phyloP scores from a whole-genome alignment of 2,113 vertebrate species.

The Silurus glanis region DNA sequence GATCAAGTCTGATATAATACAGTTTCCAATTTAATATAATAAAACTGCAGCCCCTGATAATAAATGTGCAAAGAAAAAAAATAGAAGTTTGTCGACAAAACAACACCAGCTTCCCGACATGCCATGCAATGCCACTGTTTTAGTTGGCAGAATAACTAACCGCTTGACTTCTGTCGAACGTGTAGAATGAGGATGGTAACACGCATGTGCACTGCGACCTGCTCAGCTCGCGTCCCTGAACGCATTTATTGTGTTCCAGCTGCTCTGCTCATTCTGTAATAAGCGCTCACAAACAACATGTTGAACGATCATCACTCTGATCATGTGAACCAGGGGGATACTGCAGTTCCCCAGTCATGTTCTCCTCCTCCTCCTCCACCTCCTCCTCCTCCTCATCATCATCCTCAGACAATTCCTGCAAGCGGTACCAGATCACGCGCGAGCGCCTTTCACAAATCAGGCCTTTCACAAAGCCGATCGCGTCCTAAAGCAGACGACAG shows the following conservation, averaged over 20 bases:
- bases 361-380: not conserved
- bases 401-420: not conserved
- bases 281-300: not conserved
- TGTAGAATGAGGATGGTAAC: not conserved
- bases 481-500: not conserved
- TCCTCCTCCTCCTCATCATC: not conserved
- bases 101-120: not conserved
- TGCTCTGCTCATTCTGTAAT: not conserved
- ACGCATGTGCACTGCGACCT: slow-evolving; percentile 1
- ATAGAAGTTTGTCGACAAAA: too few relatives aligned
- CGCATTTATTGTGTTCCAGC: not conserved
- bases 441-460: not conserved
- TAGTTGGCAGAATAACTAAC: too few relatives aligned
- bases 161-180: not conserved
- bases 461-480: not conserved
- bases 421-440: slow-evolving; percentile 1
- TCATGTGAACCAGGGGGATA: not conserved
- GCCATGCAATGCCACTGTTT: not conserved
- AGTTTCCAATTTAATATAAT: not conserved
- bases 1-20: not conserved
- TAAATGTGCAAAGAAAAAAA: not conserved
- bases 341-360: slow-evolving; percentile 5
- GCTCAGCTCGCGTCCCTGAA: not conserved
- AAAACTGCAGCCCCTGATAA: not conserved
- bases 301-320: not conserved